These are phyloP conservation scores for Adineta ricciae DNA, from an alignment of 2,888 invertebrate genomes.

Conservation along the genomic window DNA sequence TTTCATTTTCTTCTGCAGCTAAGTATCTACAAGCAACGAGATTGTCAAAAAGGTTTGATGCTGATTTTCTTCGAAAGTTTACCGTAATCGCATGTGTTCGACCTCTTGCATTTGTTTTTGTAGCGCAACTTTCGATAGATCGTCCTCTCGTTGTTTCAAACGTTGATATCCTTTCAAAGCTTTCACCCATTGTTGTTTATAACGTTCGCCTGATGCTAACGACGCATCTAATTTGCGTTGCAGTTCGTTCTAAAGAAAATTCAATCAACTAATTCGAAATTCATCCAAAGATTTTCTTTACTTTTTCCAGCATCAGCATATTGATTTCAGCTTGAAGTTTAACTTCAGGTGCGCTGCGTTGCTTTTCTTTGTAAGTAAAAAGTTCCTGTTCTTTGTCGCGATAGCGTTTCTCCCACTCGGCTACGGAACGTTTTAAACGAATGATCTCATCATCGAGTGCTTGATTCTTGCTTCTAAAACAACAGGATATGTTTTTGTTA, in stretches of 20 bases:
- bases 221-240: conserved; percentile 48
- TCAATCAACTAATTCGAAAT: background rate
- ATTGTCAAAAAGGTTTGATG: too few species aligned
- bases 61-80: conserved; percentile 21
- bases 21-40: conserved; percentile 37
- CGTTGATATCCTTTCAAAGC: conserved; percentile 49
- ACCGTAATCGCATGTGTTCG: conserved; percentile 47
- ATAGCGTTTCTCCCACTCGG: conserved; percentile 36
- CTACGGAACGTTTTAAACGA: conserved; percentile 45
- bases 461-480: conserved; percentile 41
- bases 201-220: conserved; percentile 49
- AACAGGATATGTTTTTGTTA: conserved; percentile 23
- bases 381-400: conserved; percentile 45
- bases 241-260: conserved; percentile 43
- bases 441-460: conserved; percentile 43
- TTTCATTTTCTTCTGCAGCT: conserved; percentile 48
- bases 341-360: conserved; percentile 46
- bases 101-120: conserved; percentile 43
- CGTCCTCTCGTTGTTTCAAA: conserved; percentile 47
- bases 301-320: conserved; percentile 49
- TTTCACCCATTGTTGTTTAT: conserved; percentile 51
- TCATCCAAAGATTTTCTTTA: conserved; percentile 33
- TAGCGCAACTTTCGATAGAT: conserved; percentile 42
- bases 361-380: conserved; percentile 43
- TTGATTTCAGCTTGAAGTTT: conserved; percentile 50